Base-by-base conservation (phyloP, 1,140 invertebrate species). In the Trichonephila clavata region DNA sequence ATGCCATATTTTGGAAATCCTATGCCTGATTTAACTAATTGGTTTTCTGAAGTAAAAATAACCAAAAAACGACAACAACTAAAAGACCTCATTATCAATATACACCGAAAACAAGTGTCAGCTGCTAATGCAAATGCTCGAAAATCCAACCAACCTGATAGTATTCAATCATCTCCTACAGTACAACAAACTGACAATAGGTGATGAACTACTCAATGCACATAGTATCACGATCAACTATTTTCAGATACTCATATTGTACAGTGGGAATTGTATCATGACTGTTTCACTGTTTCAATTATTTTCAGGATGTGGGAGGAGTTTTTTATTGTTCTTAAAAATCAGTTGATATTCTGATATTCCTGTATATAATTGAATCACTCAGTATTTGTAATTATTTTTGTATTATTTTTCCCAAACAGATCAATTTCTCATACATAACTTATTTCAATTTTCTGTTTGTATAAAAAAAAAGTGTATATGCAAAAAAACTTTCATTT, bases 1-100 rank as follows among this genome's bases (percentile, higher is more conserved):
- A 95, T 96, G 24, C 95, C 95, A 68, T 95, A 96, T 90, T 96
- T 95, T 94, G 94, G 94, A 43, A 95, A 95, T 93, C 96, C 96
- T 8, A 95, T 96, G 93, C 95, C 95, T 63, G 94, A 95, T 63
- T 94, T 96, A 39, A 87, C 94, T 14, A 95, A 95, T 86, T 96
- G 96, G 96, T 96, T 96, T 91, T 94, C 95, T 32, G 95, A 95
- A 43, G 94, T 95, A 86, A 94, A 95, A 83, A 95, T 96, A 63
- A 94, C 94, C 32, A 95, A 94, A 32, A 96, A 96, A 93, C 94
- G 96, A 21, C 94, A 95, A 61, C 95, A 96, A 71, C 95, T 96
- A 20, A 95, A 95, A 63, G 94, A 95, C 14, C 94, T 96, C 13
- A 96, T 96, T 61, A 94, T 96, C 50, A 94, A 93, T 43, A 93